Evolutionary conservation across 37 sponge, comb jelly and placozoan genomes (phyloP).

Genomic region (Ianthella basta): DNA sequence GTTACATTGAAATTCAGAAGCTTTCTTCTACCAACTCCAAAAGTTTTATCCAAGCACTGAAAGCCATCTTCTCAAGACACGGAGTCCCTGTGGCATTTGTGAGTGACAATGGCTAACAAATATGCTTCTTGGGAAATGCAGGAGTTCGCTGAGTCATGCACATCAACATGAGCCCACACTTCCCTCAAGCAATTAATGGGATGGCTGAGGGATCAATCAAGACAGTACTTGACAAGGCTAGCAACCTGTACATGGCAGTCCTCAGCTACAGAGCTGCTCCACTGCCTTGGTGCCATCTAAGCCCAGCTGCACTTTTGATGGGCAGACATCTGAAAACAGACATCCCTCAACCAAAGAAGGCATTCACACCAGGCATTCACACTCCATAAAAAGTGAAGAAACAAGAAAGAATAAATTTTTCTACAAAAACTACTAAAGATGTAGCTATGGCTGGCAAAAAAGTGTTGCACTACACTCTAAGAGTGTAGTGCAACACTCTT

Average conservation of each 20-base stretch:
- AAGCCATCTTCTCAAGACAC: too few species aligned
- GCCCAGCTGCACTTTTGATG: neutral
- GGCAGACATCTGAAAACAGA: slow-evolving; percentile 9
- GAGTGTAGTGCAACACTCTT: too few species aligned
- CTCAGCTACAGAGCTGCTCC: neutral
- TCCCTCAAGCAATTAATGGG: neutral
- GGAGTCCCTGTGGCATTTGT: too few species aligned
- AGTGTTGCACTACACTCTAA: too few species aligned
- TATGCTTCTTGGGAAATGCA: too few species aligned
- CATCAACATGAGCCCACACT: too few species aligned
- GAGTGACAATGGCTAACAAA: too few species aligned
- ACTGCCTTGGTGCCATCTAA: neutral
- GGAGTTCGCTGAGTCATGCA: too few species aligned
- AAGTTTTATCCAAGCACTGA: slow-evolving; percentile 14
- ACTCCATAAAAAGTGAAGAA: too few species aligned
- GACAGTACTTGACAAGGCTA: neutral
- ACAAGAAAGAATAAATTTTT: too few species aligned
- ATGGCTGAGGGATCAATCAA: slow-evolving; percentile 7
- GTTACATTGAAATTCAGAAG: neutral
- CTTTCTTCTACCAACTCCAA: slow-evolving; percentile 2
- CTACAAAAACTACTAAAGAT: too few species aligned
- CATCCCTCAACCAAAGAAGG: neutral
- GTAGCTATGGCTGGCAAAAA: too few species aligned
- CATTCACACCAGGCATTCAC: slow-evolving; percentile 15
- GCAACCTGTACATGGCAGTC: neutral